These are phyloP conservation scores for Microtus montanus DNA, from an alignment of 2,113 vertebrate genomes.

Conservation along the genomic window DNA sequence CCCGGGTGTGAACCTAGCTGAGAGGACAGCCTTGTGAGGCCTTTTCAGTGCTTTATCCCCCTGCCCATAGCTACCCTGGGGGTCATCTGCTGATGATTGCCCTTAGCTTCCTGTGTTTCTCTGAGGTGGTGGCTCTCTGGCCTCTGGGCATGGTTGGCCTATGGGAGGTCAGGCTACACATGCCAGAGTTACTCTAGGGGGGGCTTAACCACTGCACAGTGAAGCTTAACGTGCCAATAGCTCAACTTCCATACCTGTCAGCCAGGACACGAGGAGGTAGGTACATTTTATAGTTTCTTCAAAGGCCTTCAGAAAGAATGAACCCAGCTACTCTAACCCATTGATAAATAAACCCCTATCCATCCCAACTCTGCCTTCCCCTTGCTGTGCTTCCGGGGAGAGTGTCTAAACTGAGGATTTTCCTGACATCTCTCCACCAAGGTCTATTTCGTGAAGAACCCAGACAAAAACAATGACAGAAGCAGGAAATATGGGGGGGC, in stretches of 20 bases:
- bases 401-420: neutral
- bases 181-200: neutral
- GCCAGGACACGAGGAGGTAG: neutral
- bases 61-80: neutral
- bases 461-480: neutral
- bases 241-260: neutral
- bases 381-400: conserved; percentile 8
- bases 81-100: neutral
- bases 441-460: conserved; percentile 5
- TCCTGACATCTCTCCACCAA: neutral
- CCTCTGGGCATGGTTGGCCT: neutral
- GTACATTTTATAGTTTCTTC: neutral
- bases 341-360: neutral
- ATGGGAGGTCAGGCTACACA: conserved; percentile 16
- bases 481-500: neutral
- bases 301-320: neutral
- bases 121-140: neutral
- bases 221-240: neutral
- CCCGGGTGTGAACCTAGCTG: neutral
- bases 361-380: neutral
- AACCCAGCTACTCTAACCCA: neutral
- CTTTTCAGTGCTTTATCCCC: neutral
- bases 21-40: neutral
- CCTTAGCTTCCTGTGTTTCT: neutral
- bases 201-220: neutral